Conservation (phyloP, 2,888 invertebrate genomes). For the Pollenia amentaria region DNA sequence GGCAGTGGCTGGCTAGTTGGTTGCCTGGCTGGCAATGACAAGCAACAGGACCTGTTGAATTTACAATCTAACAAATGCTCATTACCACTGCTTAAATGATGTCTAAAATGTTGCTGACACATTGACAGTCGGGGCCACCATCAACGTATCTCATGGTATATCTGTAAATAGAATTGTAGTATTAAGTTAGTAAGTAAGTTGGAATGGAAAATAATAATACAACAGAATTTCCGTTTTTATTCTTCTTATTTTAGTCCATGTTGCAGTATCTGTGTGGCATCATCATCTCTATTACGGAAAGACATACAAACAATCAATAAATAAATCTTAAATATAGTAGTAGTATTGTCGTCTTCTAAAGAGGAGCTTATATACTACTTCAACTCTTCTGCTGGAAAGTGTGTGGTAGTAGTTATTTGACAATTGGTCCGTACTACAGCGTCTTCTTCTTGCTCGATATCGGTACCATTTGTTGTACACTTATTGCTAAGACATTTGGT, state of each 20-base stretch:
- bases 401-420: neutral
- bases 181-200: neutral
- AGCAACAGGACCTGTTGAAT: conserved; percentile 72
- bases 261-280: conserved; percentile 26
- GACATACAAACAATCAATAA: conserved; percentile 39
- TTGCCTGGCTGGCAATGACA: conserved; percentile 52
- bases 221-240: conserved; percentile 45
- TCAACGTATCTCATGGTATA: conserved; percentile 75
- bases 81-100: conserved; percentile 75
- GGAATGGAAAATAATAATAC: neutral
- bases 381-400: neutral
- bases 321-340: conserved; percentile 60
- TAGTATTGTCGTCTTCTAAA: conserved; percentile 10
- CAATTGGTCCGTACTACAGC: conserved; percentile 3
- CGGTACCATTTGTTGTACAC: conserved; percentile 59
- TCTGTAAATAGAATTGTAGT: conserved; percentile 21
- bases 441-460: neutral
- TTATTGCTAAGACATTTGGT: conserved; percentile 76
- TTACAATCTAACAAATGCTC: conserved; percentile 73
- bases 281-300: neutral
- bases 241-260: conserved; percentile 19
- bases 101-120: conserved; percentile 75
- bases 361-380: neutral
- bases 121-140: conserved; percentile 77
- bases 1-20: conserved; percentile 16